Evolutionary conservation across 2,888 invertebrate genomes (phyloP).

Genomic region (Latrodectus elegans): DNA sequence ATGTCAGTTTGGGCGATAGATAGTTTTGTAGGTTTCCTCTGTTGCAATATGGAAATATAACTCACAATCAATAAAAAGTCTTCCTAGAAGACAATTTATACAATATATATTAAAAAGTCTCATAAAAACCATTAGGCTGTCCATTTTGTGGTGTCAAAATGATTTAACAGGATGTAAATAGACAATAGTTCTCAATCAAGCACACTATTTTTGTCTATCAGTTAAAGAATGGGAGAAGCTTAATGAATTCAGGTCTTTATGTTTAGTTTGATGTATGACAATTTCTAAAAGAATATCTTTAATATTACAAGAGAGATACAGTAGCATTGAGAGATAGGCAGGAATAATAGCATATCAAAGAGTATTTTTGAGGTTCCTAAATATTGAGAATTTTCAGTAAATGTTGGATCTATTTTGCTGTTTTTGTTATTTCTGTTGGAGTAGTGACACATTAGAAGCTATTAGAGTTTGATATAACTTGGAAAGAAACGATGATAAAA

Average conservation of each 20-base stretch:
- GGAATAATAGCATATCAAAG: slow-evolving; percentile 28
- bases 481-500: slow-evolving; percentile 70
- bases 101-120: too few relatives aligned
- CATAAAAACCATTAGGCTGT: too few relatives aligned
- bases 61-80: slow-evolving; percentile 27
- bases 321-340: slow-evolving; percentile 30
- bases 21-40: slow-evolving; percentile 69
- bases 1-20: too few relatives aligned
- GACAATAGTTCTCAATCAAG: slow-evolving; percentile 69
- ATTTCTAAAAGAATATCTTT: slow-evolving; percentile 71
- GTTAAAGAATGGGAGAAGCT: slow-evolving; percentile 24
- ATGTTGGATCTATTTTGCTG: slow-evolving; percentile 14
- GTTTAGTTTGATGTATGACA: slow-evolving; percentile 71
- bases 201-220: neutral
- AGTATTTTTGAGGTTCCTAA: slow-evolving; percentile 27
- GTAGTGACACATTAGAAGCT: slow-evolving; percentile 13
- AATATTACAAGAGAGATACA: slow-evolving; percentile 74
- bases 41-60: slow-evolving; percentile 25
- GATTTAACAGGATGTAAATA: slow-evolving; percentile 23
- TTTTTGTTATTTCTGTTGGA: slow-evolving; percentile 17
- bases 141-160: slow-evolving; percentile 22
- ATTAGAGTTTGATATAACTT: slow-evolving; percentile 28
- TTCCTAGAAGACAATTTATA: too few relatives aligned
- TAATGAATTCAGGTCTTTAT: slow-evolving; percentile 61
- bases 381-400: slow-evolving; percentile 40